Evolutionary conservation across 2,888 invertebrate species (phyloP).

Genomic region (Hipparchia semele): DNA sequence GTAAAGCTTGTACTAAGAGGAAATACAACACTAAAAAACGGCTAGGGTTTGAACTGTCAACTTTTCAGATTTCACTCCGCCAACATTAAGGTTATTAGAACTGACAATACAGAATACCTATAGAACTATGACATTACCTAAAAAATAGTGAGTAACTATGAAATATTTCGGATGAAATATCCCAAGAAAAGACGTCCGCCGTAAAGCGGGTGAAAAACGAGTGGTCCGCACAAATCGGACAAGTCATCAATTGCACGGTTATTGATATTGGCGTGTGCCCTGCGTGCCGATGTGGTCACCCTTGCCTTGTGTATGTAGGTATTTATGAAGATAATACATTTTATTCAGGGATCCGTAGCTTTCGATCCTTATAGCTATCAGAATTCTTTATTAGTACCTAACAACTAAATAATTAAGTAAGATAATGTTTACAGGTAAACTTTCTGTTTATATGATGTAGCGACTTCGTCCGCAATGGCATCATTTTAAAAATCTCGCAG

Average conservation of each 20-base stretch:
- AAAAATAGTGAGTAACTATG: slow-evolving; percentile 11
- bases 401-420: background rate
- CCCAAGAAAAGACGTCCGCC: slow-evolving; percentile 56
- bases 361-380: too few relatives aligned
- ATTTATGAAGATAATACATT: slow-evolving; percentile 21
- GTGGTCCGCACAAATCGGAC: slow-evolving; percentile 74
- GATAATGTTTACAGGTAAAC: too few relatives aligned
- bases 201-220: slow-evolving; percentile 75
- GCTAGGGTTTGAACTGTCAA: too few relatives aligned
- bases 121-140: background rate
- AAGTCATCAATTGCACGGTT: slow-evolving; percentile 78
- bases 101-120: background rate
- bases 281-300: slow-evolving; percentile 39
- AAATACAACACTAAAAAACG: too few relatives aligned
- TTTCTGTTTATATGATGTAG: too few relatives aligned
- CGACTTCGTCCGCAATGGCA: too few relatives aligned
- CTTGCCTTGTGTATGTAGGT: slow-evolving; percentile 4
- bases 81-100: background rate
- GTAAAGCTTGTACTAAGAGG: too few relatives aligned
- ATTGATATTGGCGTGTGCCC: slow-evolving; percentile 71
- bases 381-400: background rate
- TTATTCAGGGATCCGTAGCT: slow-evolving; percentile 3
- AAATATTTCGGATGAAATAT: slow-evolving; percentile 26
- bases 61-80: background rate
- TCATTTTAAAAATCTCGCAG: too few relatives aligned